Evolutionary conservation across 37 sponge, comb jelly and placozoan genomes (phyloP).

Genomic region (Aphrocallistes beatrix): DNA sequence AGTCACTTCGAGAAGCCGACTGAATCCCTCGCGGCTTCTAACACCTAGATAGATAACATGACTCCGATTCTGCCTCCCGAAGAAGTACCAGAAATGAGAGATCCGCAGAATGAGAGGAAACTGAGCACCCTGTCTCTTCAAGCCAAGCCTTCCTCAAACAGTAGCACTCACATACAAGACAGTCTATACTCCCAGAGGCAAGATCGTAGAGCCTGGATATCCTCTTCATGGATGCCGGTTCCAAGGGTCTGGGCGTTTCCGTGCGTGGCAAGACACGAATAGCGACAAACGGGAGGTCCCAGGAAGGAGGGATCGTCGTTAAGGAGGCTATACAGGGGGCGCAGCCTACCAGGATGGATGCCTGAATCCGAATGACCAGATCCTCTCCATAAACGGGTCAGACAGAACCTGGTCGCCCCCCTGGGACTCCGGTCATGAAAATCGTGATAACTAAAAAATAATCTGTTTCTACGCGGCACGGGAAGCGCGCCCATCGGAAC

Average conservation of each 20-base stretch:
- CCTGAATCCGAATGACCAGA: conserved; percentile 48
- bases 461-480: not conserved
- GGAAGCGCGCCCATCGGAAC: not conserved
- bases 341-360: conserved; percentile 67
- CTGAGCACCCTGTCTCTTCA: not conserved
- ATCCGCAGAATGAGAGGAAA: not conserved
- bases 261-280: conserved; percentile 43
- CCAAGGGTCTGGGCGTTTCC: conserved; percentile 69
- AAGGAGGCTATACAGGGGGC: conserved; percentile 57
- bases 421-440: not conserved
- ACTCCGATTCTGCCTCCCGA: not conserved
- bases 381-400: conserved; percentile 47
- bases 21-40: not conserved
- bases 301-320: conserved; percentile 68
- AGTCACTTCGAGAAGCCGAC: too few relatives aligned
- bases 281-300: not conserved
- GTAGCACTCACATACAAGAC: not conserved
- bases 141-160: not conserved
- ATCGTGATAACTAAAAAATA: not conserved
- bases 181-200: conserved; percentile 23
- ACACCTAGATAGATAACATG: not conserved
- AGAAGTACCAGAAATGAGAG: not conserved
- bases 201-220: conserved; percentile 45
- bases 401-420: conserved; percentile 45
- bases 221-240: conserved; percentile 34